A percentile compares a stretch with the other conserved stretches of the same genome.
Evolutionary conservation across 2,888 invertebrate genomes (phyloP).

Genomic region (Tipula helvola): DNA sequence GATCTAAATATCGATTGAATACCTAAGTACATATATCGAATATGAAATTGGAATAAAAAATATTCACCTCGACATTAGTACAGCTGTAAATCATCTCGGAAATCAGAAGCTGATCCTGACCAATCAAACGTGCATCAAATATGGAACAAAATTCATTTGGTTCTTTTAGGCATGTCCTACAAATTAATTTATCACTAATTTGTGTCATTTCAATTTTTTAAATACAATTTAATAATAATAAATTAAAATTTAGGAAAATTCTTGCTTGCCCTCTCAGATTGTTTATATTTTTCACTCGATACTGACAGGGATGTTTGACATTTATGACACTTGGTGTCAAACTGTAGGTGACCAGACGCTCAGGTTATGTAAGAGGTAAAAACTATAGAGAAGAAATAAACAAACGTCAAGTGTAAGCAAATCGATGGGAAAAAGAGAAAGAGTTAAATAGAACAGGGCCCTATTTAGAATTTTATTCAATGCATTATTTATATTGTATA

Average conservation of each 20-base stretch:
- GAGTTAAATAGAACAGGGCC: too few relatives aligned
- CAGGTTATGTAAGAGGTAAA: too few relatives aligned
- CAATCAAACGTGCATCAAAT: neutral
- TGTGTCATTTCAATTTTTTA: neutral
- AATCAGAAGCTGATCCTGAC: neutral
- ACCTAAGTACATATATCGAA: neutral
- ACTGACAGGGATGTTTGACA: too few relatives aligned
- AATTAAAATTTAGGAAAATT: neutral
- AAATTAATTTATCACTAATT: constrained; percentile 22
- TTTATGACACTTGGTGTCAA: neutral
- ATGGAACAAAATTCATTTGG: neutral
- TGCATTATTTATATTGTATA: too few relatives aligned
- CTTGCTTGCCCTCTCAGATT: neutral
- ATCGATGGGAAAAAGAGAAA: too few relatives aligned
- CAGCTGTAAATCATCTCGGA: neutral
- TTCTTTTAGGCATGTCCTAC: neutral
- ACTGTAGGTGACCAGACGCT: neutral
- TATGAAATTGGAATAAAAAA: neutral
- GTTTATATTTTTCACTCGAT: neutral
- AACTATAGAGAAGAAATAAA: too few relatives aligned
- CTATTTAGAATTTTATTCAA: too few relatives aligned
- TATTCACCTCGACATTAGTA: neutral
- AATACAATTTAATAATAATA: neutral
- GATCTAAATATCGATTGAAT: neutral
- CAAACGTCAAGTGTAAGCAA: too few relatives aligned